phyloP scores from a whole-genome alignment of 2,113 vertebrate species.

The Paratilapia polleni region DNA sequence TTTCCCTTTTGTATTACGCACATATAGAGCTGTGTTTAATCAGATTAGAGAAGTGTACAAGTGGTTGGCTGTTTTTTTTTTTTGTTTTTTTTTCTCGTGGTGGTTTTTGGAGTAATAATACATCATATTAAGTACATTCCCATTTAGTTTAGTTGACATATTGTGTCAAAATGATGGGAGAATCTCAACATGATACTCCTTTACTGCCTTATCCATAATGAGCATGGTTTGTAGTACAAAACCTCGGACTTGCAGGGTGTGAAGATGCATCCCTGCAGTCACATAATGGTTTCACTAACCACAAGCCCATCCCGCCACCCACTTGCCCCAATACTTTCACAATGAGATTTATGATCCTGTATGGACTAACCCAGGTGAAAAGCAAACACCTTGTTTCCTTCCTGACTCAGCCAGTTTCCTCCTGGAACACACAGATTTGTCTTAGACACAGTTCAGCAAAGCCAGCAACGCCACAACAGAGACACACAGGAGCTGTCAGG shows the following conservation, averaged over 20 bases:
- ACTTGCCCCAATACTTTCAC: slow-evolving; percentile 54
- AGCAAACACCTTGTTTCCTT: slow-evolving; percentile 36
- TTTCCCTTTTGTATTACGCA: not conserved
- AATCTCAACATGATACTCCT: not conserved
- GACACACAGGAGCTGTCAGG: not conserved
- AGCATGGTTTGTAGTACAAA: not conserved
- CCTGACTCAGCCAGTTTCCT: slow-evolving; percentile 60
- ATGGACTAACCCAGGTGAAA: slow-evolving; percentile 29
- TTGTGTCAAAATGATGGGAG: not conserved
- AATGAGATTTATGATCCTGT: slow-evolving; percentile 51
- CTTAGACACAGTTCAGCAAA: not conserved
- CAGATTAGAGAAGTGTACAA: not conserved
- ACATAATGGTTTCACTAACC: not conserved
- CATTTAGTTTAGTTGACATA: not conserved
- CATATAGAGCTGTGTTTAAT: accelerated
- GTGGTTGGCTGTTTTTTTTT: not conserved
- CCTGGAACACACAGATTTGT: slow-evolving; percentile 30
- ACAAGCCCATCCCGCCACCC: not conserved
- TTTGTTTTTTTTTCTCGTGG: not conserved
- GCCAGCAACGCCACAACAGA: not conserved
- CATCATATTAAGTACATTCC: not conserved
- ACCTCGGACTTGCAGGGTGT: not conserved
- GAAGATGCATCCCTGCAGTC: not conserved
- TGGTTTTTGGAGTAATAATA: not conserved
- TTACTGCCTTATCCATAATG: not conserved